Conservation (phyloP, 2,113 vertebrate genomes). For the Ahaetulla prasina region DNA sequence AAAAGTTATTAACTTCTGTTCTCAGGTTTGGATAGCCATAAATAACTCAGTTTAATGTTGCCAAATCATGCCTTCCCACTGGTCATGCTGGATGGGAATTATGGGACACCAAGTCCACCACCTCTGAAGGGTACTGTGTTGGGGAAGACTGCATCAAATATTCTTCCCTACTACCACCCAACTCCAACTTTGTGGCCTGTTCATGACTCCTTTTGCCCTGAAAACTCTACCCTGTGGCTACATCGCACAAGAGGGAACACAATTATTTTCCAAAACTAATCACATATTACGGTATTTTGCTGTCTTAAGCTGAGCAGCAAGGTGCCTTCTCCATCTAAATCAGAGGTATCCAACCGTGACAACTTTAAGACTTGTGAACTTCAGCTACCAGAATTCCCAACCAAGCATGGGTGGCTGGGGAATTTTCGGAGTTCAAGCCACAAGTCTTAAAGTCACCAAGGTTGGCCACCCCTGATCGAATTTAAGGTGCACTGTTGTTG, state of each 20-base stretch:
- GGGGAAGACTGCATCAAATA: background rate
- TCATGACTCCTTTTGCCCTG: background rate
- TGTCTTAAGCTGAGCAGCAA: background rate
- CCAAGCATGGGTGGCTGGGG: background rate
- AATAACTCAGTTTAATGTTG: slow-evolving; percentile 45
- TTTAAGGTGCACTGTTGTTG: background rate
- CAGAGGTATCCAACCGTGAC: background rate
- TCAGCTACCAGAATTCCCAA: background rate
- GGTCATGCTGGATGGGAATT: background rate
- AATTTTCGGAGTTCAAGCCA: background rate
- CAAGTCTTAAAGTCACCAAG: background rate
- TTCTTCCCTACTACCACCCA: background rate
- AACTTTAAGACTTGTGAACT: background rate
- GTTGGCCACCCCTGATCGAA: too few relatives aligned
- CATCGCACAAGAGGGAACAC: background rate
- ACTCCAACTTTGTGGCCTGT: background rate
- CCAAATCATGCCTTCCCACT: background rate
- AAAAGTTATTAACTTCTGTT: slow-evolving; percentile 51
- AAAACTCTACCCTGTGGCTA: background rate
- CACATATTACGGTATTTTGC: background rate
- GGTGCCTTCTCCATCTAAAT: background rate
- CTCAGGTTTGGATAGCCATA: slow-evolving; percentile 42
- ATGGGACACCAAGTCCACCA: background rate
- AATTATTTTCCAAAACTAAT: background rate
- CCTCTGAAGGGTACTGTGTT: background rate